Evolutionary conservation across 2,888 invertebrate species (phyloP).

Genomic region (Agrochola circellaris): DNA sequence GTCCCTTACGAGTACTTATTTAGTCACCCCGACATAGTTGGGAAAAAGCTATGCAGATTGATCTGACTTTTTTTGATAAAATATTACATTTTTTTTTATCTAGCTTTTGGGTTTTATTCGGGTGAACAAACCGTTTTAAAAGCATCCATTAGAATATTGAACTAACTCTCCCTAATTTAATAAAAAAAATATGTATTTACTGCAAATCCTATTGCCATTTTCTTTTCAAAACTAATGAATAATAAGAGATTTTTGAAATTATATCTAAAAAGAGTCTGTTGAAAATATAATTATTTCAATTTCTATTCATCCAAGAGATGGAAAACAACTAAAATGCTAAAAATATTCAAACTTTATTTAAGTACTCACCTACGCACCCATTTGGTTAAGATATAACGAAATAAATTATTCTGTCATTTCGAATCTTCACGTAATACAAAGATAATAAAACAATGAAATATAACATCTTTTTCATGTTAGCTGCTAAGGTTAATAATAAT

Average conservation of each 20-base stretch:
- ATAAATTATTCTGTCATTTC: not conserved
- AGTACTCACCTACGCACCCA: not conserved
- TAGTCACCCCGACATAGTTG: no score
- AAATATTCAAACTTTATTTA: not conserved
- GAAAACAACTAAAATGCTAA: not conserved
- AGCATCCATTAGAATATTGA: not conserved
- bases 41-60: no score
- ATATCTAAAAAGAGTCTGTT: not conserved
- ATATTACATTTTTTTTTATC: not conserved
- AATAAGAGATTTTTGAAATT: not conserved
- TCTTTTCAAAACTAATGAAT: not conserved
- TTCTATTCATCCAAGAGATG: conserved; percentile 1
- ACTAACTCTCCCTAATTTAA: not conserved
- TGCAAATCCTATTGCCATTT: not conserved
- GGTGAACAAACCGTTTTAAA: not conserved
- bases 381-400: conserved; percentile 22
- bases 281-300: not conserved
- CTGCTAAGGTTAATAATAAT: not conserved
- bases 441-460: not conserved
- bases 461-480: not conserved
- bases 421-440: conserved; percentile 4
- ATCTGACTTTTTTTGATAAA: conserved; percentile 2
- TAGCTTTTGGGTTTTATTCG: not conserved
- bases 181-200: not conserved
- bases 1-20: no score